Conservation (phyloP, 2,113 vertebrate genomes). For the Xiphophorus couchianus region DNA sequence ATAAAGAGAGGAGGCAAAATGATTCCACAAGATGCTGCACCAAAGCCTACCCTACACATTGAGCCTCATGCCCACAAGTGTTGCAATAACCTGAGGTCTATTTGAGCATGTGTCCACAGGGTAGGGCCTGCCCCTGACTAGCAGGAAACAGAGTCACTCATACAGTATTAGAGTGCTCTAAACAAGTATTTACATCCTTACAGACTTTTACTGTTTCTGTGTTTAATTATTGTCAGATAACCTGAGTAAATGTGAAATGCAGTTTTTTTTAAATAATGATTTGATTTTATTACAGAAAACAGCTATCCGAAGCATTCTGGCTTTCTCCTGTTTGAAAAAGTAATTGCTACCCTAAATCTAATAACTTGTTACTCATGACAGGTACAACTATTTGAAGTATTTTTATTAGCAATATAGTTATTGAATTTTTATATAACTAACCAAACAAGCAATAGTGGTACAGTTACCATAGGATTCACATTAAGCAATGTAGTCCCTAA, state of each 20-base stretch:
- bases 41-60: conserved; percentile 36
- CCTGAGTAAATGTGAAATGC: not conserved
- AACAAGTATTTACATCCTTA: not conserved
- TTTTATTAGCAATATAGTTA: not conserved
- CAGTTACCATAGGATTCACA: no score
- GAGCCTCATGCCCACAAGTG: conserved; percentile 52
- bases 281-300: not conserved
- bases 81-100: conserved; percentile 60
- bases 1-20: not conserved
- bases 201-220: not conserved
- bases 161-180: not conserved
- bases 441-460: no score
- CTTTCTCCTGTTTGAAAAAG: not conserved
- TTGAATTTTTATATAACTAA: no score
- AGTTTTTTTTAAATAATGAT: not conserved
- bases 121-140: conserved; percentile 47
- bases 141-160: conserved; percentile 59
- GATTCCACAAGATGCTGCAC: conserved; percentile 29
- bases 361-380: not conserved
- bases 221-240: not conserved
- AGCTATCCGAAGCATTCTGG: not conserved
- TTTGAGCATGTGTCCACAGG: conserved; percentile 52
- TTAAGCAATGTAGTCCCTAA: no score
- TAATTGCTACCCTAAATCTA: not conserved
- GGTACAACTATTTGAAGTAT: not conserved